Percentiles rank a stretch among this genome's conserved stretches.
phyloP scores from a whole-genome alignment of 2,113 vertebrate species.

The Carollia perspicillata region DNA sequence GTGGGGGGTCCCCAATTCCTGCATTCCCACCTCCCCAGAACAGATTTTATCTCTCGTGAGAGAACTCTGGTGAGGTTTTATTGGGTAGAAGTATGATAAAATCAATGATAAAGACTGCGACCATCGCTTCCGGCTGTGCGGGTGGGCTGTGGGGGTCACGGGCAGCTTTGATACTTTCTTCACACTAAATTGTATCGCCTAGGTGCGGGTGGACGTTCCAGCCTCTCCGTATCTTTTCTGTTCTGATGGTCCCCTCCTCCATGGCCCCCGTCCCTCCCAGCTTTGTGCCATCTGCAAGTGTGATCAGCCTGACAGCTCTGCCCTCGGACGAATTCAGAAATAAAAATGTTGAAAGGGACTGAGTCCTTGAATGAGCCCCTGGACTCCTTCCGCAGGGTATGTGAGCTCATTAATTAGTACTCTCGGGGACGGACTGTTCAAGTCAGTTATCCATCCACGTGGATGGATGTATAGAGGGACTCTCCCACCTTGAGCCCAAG shows the following conservation, averaged over 20 bases:
- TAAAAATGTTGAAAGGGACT: slow-evolving; percentile 28
- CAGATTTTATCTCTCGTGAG: neutral
- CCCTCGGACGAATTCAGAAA: slow-evolving; percentile 15
- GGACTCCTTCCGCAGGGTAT: neutral
- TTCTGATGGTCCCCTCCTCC: neutral
- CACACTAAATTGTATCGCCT: neutral
- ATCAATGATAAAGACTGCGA: neutral
- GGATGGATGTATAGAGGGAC: too few relatives aligned
- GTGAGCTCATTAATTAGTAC: neutral
- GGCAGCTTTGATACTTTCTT: neutral
- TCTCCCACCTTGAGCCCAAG: neutral
- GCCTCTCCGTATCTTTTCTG: neutral
- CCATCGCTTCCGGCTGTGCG: too few relatives aligned
- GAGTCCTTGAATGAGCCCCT: neutral
- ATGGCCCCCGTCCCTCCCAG: neutral
- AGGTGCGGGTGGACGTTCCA: neutral
- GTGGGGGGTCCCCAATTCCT: neutral
- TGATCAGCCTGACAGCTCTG: slow-evolving; percentile 43
- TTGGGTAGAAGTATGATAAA: neutral
- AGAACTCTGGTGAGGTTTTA: neutral
- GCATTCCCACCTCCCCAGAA: neutral
- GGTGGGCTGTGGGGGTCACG: too few relatives aligned
- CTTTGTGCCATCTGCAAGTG: neutral
- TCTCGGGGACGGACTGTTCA: neutral
- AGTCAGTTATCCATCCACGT: neutral